A percentile compares a stretch with the other conserved stretches of the same genome.
These are phyloP conservation scores for Gouania willdenowi DNA, from an alignment of 2,797 vertebrate genomes.

Conservation along the genomic window DNA sequence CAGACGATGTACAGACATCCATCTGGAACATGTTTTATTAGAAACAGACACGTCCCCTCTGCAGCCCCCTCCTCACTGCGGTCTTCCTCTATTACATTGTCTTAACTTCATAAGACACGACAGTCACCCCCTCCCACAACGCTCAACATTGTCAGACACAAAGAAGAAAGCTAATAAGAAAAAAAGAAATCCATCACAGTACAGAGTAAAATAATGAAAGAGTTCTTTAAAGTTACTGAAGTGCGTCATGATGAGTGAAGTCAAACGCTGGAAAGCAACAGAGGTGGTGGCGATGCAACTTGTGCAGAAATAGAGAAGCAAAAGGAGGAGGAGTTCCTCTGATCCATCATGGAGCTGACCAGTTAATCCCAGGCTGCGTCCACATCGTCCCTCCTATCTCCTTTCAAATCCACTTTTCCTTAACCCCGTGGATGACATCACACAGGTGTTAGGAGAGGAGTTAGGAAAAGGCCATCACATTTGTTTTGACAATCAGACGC, in stretches of 20 bases:
- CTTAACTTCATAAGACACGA: constrained; percentile 40
- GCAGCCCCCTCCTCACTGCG: constrained; percentile 1
- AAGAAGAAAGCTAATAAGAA: constrained; percentile 3
- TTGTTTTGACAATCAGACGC: too few relatives aligned
- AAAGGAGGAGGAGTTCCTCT: constrained; percentile 30
- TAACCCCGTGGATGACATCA: too few relatives aligned
- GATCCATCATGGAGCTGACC: constrained; percentile 47
- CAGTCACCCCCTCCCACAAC: constrained; percentile 19
- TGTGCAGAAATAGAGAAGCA: constrained; percentile 16
- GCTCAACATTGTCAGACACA: constrained; percentile 34
- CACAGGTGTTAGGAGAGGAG: too few relatives aligned
- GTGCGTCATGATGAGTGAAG: constrained; percentile 12
- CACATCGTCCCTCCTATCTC: constrained; percentile 48
- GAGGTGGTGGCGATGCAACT: constrained; percentile 28
- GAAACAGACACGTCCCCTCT: constrained; percentile 46
- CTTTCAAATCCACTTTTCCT: constrained; percentile 50
- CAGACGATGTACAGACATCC: constrained; percentile 17
- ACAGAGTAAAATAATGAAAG: background rate
- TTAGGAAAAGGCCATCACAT: too few relatives aligned
- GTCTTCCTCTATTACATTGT: constrained; percentile 67
- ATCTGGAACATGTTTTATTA: constrained; percentile 45
- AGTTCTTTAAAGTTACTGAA: constrained; percentile 11
- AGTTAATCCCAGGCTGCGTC: constrained; percentile 23
- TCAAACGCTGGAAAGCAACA: constrained; percentile 1
- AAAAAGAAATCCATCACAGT: background rate